A percentile compares a stretch with the other conserved stretches of the same genome.
These are phyloP conservation scores for Tapirus indicus DNA, from an alignment of 2,797 vertebrate species.

Conservation along the genomic window DNA sequence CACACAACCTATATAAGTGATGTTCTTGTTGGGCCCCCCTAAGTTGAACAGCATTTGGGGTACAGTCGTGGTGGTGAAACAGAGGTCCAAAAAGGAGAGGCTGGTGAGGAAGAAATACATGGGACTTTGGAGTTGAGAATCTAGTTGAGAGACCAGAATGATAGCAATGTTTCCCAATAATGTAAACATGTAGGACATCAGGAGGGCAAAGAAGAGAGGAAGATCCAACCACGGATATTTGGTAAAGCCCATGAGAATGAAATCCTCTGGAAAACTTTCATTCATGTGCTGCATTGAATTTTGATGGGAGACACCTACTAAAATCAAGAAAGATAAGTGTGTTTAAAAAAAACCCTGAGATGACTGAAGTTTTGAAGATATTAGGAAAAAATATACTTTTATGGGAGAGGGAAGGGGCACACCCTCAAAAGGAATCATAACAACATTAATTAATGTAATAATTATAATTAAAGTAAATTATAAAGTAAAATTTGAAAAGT, in stretches of 20 bases:
- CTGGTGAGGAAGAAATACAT: constrained; percentile 74
- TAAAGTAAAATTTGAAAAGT: neutral
- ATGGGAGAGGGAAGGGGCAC: neutral
- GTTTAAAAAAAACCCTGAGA: neutral
- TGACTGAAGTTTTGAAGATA: neutral
- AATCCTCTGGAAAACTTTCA: constrained; percentile 40
- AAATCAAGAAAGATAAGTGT: neutral
- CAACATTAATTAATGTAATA: neutral
- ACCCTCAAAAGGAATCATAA: neutral
- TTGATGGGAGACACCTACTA: neutral
- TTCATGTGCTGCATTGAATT: neutral
- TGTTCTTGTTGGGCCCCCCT: constrained; percentile 8
- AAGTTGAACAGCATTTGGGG: constrained; percentile 72
- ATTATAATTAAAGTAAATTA: neutral
- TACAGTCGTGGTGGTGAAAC: constrained; percentile 67
- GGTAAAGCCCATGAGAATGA: constrained; percentile 56
- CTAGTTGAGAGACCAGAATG: constrained; percentile 58
- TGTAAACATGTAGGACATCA: constrained; percentile 60
- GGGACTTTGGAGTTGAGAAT: constrained; percentile 70
- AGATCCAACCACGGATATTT: constrained; percentile 58
- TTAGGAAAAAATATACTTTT: neutral
- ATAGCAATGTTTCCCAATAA: constrained; percentile 61
- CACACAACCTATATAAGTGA: constrained; percentile 68
- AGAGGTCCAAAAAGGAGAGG: constrained; percentile 73
- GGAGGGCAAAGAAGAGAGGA: constrained; percentile 62